A percentile compares a stretch with the other conserved stretches of the same genome.
phyloP scores from a whole-genome alignment of 1,140 invertebrate genomes.

The Sarcophaga bullata region DNA sequence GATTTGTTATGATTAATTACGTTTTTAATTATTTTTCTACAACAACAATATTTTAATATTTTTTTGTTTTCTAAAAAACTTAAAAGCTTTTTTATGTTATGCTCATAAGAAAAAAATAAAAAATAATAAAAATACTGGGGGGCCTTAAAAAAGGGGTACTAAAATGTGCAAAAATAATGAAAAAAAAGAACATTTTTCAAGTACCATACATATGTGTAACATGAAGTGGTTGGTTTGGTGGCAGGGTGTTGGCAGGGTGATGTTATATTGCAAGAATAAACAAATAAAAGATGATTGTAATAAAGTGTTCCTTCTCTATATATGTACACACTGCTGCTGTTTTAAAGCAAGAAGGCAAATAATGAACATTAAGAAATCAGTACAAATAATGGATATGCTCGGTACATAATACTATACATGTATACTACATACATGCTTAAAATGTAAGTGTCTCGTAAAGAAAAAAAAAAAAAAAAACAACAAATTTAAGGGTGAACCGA shows the following conservation, averaged over 20 bases:
- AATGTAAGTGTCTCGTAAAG: background rate
- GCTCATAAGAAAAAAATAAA: background rate
- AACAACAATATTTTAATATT: no score
- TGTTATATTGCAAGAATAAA: no score
- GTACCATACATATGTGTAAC: background rate
- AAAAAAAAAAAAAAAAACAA: no score
- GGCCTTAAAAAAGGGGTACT: background rate
- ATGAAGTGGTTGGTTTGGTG: background rate
- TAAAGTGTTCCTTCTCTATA: no score
- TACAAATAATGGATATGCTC: background rate
- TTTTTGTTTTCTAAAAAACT: background rate
- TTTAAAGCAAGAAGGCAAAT: background rate
- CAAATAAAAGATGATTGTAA: no score
- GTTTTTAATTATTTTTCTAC: no score
- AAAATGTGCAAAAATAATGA: no score
- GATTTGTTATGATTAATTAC: background rate
- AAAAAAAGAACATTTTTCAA: no score
- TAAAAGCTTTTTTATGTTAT: background rate
- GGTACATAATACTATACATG: background rate
- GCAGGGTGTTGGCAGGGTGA: no score
- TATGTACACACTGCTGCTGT: no score
- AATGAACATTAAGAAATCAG: slow-evolving; percentile 1
- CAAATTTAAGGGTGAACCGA: background rate
- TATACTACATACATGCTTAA: background rate
- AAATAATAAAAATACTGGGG: background rate